Percentiles rank a stretch among this genome's conserved stretches.
phyloP scores from a whole-genome alignment of 2,797 vertebrate species.

The Furcifer pardalis region DNA sequence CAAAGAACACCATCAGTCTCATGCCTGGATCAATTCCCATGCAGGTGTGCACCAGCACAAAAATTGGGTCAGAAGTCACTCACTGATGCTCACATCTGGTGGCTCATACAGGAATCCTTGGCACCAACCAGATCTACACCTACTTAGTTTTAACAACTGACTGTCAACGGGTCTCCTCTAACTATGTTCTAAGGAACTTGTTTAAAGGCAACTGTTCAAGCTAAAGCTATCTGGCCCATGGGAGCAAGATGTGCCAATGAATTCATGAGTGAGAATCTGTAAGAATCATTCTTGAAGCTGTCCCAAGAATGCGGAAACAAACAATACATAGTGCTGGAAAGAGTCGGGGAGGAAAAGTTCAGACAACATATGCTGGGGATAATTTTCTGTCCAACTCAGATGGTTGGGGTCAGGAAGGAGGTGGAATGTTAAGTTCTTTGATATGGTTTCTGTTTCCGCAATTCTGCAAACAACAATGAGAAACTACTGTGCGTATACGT shows the following conservation, averaged over 20 bases:
- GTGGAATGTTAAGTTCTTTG: background rate
- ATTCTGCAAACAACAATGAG: background rate
- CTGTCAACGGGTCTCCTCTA: background rate
- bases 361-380: slow-evolving; percentile 22
- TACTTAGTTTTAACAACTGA: background rate
- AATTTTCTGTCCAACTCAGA: slow-evolving; percentile 11
- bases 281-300: background rate
- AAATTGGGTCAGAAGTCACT: background rate
- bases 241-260: slow-evolving; percentile 6
- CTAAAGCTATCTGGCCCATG: slow-evolving; percentile 8
- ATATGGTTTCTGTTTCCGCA: background rate
- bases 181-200: background rate
- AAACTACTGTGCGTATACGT: background rate
- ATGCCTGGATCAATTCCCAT: no score
- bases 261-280: background rate
- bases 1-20: no score
- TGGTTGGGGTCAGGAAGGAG: background rate
- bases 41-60: no score
- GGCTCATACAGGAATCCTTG: background rate
- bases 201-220: background rate
- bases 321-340: background rate
- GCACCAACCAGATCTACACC: background rate
- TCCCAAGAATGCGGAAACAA: background rate
- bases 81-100: background rate
- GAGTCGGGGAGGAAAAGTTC: slow-evolving; percentile 20